Percentiles rank a stretch among this genome's conserved stretches.
These are phyloP conservation scores for Cercocebus atys DNA, from an alignment of 2,113 vertebrate species.

Conservation along the genomic window DNA sequence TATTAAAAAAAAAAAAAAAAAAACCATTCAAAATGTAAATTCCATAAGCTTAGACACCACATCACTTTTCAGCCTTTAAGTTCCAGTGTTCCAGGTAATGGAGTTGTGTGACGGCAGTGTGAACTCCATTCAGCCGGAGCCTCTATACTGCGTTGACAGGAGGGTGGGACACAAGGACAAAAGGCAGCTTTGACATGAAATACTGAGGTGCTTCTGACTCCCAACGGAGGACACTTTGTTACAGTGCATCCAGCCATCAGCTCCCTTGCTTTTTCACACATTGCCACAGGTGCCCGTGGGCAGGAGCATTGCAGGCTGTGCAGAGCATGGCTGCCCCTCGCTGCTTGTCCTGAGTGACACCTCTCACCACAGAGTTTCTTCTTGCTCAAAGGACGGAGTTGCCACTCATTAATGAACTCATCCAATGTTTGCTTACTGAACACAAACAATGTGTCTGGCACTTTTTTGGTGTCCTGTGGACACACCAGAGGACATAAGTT, in stretches of 20 bases:
- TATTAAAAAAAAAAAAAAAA: no score
- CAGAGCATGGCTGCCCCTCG: no score
- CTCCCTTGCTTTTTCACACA: accelerated
- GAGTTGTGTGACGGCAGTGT: accelerated
- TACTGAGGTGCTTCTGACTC: background rate
- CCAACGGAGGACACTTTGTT: background rate
- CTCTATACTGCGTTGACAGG: background rate
- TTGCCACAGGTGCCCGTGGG: accelerated
- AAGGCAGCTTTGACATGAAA: background rate
- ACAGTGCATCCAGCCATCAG: accelerated
- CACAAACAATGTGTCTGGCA: background rate
- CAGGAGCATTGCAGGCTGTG: accelerated
- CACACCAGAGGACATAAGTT: background rate
- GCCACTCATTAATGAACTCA: background rate
- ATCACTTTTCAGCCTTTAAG: no score
- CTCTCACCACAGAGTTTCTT: background rate
- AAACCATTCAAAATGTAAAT: background rate
- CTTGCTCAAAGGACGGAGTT: background rate
- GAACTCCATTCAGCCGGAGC: accelerated
- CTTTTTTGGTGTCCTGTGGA: background rate
- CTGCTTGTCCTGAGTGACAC: no score
- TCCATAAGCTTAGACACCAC: background rate
- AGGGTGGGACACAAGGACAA: background rate
- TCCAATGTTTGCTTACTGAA: background rate
- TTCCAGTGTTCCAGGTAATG: background rate